A percentile compares a stretch with the other conserved stretches of the same genome.
Conservation (phyloP, 2,797 vertebrate genomes). For the Pipistrellus pipistrellus region DNA sequence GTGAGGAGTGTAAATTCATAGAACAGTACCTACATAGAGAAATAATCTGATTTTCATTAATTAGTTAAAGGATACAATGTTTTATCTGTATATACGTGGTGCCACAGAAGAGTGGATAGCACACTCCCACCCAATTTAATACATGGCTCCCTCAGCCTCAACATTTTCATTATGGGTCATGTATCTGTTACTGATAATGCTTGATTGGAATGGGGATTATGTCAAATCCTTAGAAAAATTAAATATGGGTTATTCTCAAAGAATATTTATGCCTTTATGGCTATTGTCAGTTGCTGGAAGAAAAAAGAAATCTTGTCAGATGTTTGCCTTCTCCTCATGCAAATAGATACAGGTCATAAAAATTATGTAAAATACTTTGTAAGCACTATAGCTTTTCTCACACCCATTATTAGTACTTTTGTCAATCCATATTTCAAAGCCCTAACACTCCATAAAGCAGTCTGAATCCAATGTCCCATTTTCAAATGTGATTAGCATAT, state of each 20-base stretch:
- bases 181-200: neutral
- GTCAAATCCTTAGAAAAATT: neutral
- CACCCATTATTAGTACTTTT: neutral
- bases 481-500: neutral
- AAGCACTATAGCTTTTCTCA: neutral
- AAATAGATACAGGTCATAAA: neutral
- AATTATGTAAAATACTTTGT: neutral
- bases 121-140: neutral
- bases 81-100: neutral
- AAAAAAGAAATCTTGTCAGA: neutral
- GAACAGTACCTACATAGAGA: neutral
- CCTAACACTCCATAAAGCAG: neutral
- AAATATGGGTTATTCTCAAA: neutral
- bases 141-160: neutral
- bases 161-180: neutral
- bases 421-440: neutral
- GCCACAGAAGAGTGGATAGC: neutral
- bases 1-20: neutral
- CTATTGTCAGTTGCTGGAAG: neutral
- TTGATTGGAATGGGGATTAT: neutral
- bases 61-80: neutral
- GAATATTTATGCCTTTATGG: neutral
- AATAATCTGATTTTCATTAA: neutral
- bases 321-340: neutral
- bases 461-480: neutral